A percentile compares a stretch with the other conserved stretches of the same genome.
Conservation (phyloP, 2,113 vertebrate species). For the Cephalopholis sonnerati region DNA sequence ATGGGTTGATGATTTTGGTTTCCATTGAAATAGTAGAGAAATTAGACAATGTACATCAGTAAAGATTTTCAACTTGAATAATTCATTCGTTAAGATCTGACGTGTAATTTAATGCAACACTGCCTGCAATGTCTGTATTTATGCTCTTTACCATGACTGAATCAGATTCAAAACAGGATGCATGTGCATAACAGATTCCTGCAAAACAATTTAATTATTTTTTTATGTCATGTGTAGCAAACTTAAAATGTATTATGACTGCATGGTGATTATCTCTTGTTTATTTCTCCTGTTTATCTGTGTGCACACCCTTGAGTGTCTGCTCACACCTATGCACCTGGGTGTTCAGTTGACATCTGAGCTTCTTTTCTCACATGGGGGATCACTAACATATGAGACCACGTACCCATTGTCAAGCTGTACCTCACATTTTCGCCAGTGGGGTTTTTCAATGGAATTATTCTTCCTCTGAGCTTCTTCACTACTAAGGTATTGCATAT, state of each 20-base stretch:
- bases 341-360: conserved; percentile 18
- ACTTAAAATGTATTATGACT: conserved; percentile 4
- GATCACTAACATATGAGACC: conserved; percentile 35
- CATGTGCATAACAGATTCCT: not conserved
- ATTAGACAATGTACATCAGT: too few relatives aligned
- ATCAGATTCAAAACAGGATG: conserved; percentile 16
- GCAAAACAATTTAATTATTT: not conserved
- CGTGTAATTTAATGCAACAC: too few relatives aligned
- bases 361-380: conserved; percentile 16
- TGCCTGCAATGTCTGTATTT: too few relatives aligned
- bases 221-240: not conserved
- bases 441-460: not conserved
- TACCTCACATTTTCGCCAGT: not conserved
- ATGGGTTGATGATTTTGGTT: too few relatives aligned
- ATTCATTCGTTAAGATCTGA: too few relatives aligned
- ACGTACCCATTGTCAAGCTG: not conserved
- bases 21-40: too few relatives aligned
- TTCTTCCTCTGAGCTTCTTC: not conserved
- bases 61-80: too few relatives aligned
- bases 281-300: not conserved
- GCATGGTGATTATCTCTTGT: not conserved
- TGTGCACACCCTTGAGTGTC: not conserved
- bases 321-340: conserved; percentile 12
- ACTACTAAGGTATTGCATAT: conserved; percentile 13
- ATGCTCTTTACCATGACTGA: not conserved